Evolutionary conservation across 2,888 invertebrate species (phyloP).

Genomic region (Malacosoma neustria): DNA sequence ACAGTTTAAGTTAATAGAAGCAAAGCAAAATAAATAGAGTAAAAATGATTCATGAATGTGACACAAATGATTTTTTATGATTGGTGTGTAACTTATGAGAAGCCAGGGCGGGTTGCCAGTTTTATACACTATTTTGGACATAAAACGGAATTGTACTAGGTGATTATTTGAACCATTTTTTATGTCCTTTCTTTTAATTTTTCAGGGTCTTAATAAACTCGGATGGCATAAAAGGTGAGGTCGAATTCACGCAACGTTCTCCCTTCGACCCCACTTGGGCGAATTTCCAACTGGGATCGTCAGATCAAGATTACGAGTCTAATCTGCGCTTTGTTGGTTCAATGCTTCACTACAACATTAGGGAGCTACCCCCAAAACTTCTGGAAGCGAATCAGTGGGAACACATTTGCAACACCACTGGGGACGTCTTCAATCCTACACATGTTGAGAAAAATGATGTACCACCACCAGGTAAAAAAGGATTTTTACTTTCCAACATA

Average conservation of each 20-base stretch:
- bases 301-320: conserved; percentile 79
- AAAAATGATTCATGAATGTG: too few relatives aligned
- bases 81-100: too few relatives aligned
- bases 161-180: too few relatives aligned
- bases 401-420: conserved; percentile 80
- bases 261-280: conserved; percentile 90
- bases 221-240: conserved; percentile 86
- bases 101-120: too few relatives aligned
- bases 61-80: too few relatives aligned
- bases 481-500: too few relatives aligned
- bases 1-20: too few relatives aligned
- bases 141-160: too few relatives aligned
- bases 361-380: conserved; percentile 78
- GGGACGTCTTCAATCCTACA: conserved; percentile 85
- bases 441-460: conserved; percentile 65
- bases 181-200: too few relatives aligned
- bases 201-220: conserved; percentile 81
- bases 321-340: conserved; percentile 84
- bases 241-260: conserved; percentile 85
- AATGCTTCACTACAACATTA: conserved; percentile 81
- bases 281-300: conserved; percentile 79
- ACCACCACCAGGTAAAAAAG: conserved; percentile 82
- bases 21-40: too few relatives aligned
- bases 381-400: conserved; percentile 28
- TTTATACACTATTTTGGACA: too few relatives aligned